phyloP scores from a whole-genome alignment of 2,797 vertebrate genomes.

The Melanotaenia boesemani region DNA sequence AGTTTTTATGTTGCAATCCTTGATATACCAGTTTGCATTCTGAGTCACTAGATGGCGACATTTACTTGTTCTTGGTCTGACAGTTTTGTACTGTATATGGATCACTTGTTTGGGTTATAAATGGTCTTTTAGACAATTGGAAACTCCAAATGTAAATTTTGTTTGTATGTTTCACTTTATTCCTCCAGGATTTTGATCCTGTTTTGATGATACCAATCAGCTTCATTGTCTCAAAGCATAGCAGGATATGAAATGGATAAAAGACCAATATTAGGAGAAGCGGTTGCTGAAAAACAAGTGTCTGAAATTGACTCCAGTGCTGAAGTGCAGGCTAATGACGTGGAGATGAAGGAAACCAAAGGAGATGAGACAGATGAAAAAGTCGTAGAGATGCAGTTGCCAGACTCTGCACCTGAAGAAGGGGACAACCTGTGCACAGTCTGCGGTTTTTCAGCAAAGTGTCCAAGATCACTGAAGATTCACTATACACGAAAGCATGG shows the following conservation, averaged over 20 bases:
- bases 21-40: slow-evolving; percentile 24
- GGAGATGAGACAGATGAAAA: slow-evolving; percentile 35
- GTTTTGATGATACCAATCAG: slow-evolving; percentile 25
- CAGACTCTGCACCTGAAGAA: slow-evolving; percentile 25
- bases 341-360: slow-evolving; percentile 53
- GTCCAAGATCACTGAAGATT: slow-evolving; percentile 83
- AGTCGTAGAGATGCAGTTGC: slow-evolving; percentile 12
- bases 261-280: slow-evolving; percentile 61
- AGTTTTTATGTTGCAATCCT: background rate
- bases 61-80: slow-evolving; percentile 42
- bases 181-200: slow-evolving; percentile 43
- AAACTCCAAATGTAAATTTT: background rate
- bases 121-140: slow-evolving; percentile 15
- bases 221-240: slow-evolving; percentile 18
- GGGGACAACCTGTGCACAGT: slow-evolving; percentile 56
- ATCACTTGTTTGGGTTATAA: slow-evolving; percentile 20
- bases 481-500: slow-evolving; percentile 78
- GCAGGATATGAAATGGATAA: slow-evolving; percentile 70
- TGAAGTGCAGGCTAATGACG: slow-evolving; percentile 35
- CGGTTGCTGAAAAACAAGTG: slow-evolving; percentile 46
- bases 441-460: slow-evolving; percentile 80
- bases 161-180: slow-evolving; percentile 15
- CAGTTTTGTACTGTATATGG: background rate
- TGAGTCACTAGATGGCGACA: slow-evolving; percentile 81
- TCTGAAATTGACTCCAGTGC: slow-evolving; percentile 53